Percentiles rank a stretch among this genome's conserved stretches.
These are phyloP conservation scores for Caenorhabditis plicata DNA, from an alignment of 2,888 invertebrate species.

Conservation along the genomic window DNA sequence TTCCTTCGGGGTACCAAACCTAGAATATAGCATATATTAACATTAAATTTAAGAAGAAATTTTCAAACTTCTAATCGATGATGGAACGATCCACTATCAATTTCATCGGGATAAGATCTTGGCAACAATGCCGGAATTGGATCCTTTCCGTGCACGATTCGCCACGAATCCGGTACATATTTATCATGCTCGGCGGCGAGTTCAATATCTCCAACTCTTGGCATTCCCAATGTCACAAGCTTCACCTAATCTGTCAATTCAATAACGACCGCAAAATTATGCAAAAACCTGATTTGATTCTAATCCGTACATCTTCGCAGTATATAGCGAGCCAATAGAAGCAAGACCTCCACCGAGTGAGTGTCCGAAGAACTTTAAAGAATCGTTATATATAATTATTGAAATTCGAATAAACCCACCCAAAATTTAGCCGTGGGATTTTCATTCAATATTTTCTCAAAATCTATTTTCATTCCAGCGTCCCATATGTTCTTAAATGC, in stretches of 20 bases:
- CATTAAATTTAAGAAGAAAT: neutral
- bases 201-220: slow-evolving; percentile 59
- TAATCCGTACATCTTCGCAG: slow-evolving; percentile 9
- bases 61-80: slow-evolving; percentile 16
- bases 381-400: neutral
- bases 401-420: neutral
- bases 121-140: slow-evolving; percentile 24
- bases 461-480: slow-evolving; percentile 10
- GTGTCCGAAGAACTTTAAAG: slow-evolving; percentile 40
- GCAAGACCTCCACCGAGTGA: slow-evolving; percentile 59
- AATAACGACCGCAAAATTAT: neutral
- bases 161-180: slow-evolving; percentile 48
- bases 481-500: slow-evolving; percentile 18
- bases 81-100: slow-evolving; percentile 22
- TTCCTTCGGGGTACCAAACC: slow-evolving; percentile 29
- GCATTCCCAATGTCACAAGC: slow-evolving; percentile 60
- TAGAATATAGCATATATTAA: neutral
- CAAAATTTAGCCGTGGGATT: slow-evolving; percentile 6
- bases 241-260: slow-evolving; percentile 1
- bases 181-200: slow-evolving; percentile 52
- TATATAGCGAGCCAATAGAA: slow-evolving; percentile 47
- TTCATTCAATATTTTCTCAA: slow-evolving; percentile 5
- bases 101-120: slow-evolving; percentile 17
- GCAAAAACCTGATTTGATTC: neutral
- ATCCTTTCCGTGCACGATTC: slow-evolving; percentile 43